Conservation (phyloP, 2,113 vertebrate species). For the Lontra canadensis region DNA sequence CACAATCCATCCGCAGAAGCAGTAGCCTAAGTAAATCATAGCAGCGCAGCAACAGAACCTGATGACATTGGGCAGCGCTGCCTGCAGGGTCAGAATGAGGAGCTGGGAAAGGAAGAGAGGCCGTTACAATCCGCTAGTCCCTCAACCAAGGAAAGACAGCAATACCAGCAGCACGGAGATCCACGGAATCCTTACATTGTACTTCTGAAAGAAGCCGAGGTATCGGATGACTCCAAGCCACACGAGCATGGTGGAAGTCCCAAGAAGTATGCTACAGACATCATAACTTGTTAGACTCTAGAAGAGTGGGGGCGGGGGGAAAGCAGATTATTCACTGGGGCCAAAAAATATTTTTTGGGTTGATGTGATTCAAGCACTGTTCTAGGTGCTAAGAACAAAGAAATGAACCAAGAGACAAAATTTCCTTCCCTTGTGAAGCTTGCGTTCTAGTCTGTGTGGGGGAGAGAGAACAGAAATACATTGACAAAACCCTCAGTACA, state of each 20-base stretch:
- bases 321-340: background rate
- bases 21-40: slow-evolving; percentile 97
- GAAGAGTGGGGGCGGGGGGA: background rate
- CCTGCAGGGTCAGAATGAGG: slow-evolving; percentile 90
- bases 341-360: background rate
- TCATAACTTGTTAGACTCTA: slow-evolving; percentile 95
- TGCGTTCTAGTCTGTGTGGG: background rate
- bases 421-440: background rate
- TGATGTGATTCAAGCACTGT: background rate
- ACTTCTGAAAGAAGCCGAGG: slow-evolving; percentile 96
- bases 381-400: background rate
- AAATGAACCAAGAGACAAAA: background rate
- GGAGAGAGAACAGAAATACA: background rate
- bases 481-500: background rate
- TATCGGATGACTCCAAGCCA: slow-evolving; percentile 97
- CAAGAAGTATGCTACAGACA: slow-evolving; percentile 94
- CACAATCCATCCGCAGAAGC: slow-evolving; percentile 98
- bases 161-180: slow-evolving; percentile 69
- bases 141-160: slow-evolving; percentile 63
- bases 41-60: slow-evolving; percentile 95
- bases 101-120: slow-evolving; percentile 84
- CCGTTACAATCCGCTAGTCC: slow-evolving; percentile 52
- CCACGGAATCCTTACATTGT: slow-evolving; percentile 90
- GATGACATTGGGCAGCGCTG: slow-evolving; percentile 92
- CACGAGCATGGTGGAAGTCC: slow-evolving; percentile 93